These are phyloP conservation scores for Pseudanteris insignis DNA, from an alignment of 2,888 invertebrate genomes.

Conservation along the genomic window DNA sequence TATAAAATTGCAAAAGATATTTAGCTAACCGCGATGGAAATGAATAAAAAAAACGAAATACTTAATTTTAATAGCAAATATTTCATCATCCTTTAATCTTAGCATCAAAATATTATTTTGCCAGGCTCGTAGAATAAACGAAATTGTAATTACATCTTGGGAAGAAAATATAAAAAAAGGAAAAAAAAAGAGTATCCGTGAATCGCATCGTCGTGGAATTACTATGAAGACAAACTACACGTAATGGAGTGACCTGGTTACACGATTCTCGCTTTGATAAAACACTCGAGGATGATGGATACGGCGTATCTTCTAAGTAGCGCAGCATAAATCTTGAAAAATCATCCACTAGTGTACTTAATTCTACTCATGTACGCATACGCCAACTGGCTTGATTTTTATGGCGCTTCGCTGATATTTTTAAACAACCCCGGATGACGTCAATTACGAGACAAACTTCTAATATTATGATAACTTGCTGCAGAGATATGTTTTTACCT, in stretches of 20 bases:
- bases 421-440: slow-evolving; percentile 15
- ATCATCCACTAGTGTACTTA: slow-evolving; percentile 28
- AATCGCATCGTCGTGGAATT: too few species aligned
- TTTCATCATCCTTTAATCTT: too few species aligned
- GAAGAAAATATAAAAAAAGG: too few species aligned
- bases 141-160: too few species aligned
- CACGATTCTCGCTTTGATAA: slow-evolving; percentile 31
- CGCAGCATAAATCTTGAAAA: slow-evolving; percentile 33
- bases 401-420: slow-evolving; percentile 6
- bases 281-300: slow-evolving; percentile 27
- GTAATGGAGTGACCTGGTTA: slow-evolving; percentile 28
- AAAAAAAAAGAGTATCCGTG: too few species aligned
- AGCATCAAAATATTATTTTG: too few species aligned
- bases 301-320: slow-evolving; percentile 11
- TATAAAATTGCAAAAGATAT: too few species aligned
- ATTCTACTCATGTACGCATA: slow-evolving; percentile 34
- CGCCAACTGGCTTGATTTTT: slow-evolving; percentile 23
- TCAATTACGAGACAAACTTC: slow-evolving; percentile 18
- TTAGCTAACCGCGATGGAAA: too few species aligned
- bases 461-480: slow-evolving; percentile 5
- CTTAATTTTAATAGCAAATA: too few species aligned
- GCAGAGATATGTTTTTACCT: background rate
- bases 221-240: slow-evolving; percentile 18
- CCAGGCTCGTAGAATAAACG: too few species aligned
- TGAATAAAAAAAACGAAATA: too few species aligned